A percentile compares a stretch with the other conserved stretches of the same genome.
These are phyloP conservation scores for Carollia perspicillata DNA, from an alignment of 2,113 vertebrate genomes.

Conservation along the genomic window DNA sequence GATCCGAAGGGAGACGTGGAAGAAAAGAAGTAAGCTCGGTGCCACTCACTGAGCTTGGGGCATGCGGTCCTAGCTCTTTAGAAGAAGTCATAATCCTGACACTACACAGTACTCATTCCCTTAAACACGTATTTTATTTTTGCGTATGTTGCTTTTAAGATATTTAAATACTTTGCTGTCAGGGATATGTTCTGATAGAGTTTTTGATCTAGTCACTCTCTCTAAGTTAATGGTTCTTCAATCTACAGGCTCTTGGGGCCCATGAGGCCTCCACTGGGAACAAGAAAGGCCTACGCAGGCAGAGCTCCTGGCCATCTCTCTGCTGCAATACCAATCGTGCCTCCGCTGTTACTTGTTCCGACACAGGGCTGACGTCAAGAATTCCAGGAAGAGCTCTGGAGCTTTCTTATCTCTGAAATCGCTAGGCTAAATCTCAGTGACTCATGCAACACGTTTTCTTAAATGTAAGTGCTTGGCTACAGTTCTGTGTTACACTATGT, in stretches of 20 bases:
- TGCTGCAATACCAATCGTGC: rapidly evolving
- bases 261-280: not conserved
- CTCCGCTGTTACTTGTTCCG: not conserved
- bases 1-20: not conserved
- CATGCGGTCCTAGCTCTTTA: not conserved
- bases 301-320: not conserved
- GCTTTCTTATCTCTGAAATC: not conserved
- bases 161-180: not conserved
- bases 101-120: not conserved
- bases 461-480: not conserved
- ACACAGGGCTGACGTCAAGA: not conserved
- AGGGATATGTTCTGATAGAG: not conserved
- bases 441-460: not conserved
- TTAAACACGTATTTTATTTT: not conserved
- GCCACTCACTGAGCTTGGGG: not conserved
- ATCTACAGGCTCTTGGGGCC: too few species aligned
- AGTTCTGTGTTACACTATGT: not conserved
- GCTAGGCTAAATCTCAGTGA: not conserved
- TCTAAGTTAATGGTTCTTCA: not conserved
- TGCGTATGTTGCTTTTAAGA: not conserved
- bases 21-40: not conserved
- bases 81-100: not conserved
- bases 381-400: not conserved
- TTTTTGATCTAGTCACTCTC: not conserved
- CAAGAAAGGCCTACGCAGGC: not conserved